Evolutionary conservation across 2,113 vertebrate species (phyloP).

Genomic region (Trogon surrucura): DNA sequence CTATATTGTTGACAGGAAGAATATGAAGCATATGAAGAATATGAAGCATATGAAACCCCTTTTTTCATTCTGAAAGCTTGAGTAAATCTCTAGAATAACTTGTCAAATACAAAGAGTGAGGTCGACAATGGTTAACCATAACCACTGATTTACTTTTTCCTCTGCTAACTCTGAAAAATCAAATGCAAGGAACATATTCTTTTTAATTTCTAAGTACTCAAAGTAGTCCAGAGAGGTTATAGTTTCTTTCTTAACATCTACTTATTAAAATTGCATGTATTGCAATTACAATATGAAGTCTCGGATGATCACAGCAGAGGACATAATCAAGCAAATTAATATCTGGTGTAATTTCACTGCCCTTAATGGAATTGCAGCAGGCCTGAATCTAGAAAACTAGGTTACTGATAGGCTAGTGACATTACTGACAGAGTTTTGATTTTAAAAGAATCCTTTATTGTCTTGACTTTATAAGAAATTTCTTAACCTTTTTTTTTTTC

Average conservation of each 20-base stretch:
- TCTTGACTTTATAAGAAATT: neutral
- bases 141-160: neutral
- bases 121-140: neutral
- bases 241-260: neutral
- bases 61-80: neutral
- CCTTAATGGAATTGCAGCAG: neutral
- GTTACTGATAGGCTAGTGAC: neutral
- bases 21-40: neutral
- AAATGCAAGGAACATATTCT: neutral
- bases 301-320: neutral
- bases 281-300: slow-evolving; percentile 2
- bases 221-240: neutral
- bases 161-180: neutral
- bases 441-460: neutral
- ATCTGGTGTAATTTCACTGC: neutral
- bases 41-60: accelerated
- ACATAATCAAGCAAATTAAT: slow-evolving; percentile 1
- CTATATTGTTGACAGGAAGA: neutral
- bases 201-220: neutral
- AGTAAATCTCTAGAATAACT: neutral
- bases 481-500: neutral
- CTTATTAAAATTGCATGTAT: slow-evolving; percentile 11
- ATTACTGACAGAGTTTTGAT: neutral
- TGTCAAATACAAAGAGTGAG: neutral
- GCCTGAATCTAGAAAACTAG: neutral